Conservation (phyloP, 1,140 invertebrate species). For the Argopecten irradians region DNA sequence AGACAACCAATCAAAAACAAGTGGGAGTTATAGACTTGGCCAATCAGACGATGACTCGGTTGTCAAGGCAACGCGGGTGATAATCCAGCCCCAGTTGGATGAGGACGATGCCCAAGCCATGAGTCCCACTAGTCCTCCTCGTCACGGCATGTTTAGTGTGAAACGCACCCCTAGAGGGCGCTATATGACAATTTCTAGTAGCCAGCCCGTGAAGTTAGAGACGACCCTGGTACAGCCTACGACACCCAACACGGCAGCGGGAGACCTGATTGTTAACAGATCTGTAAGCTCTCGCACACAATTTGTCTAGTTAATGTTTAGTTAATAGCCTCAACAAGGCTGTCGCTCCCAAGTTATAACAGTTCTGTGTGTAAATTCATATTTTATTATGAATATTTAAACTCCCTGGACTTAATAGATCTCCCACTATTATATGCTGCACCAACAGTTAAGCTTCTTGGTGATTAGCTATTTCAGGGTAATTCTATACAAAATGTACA, state of each 20-base stretch:
- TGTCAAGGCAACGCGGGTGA: slow-evolving; percentile 50
- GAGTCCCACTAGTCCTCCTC: slow-evolving; percentile 18
- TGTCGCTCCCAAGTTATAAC: too few species aligned
- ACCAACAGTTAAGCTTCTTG: too few species aligned
- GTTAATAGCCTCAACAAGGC: too few species aligned
- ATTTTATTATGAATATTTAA: too few species aligned
- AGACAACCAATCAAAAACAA: slow-evolving; percentile 13
- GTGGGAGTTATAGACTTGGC: slow-evolving; percentile 12
- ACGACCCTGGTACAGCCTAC: slow-evolving; percentile 50
- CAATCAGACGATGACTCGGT: slow-evolving; percentile 35
- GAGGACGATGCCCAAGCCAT: not conserved
- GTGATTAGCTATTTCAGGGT: too few species aligned
- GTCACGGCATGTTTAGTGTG: slow-evolving; percentile 54
- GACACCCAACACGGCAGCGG: slow-evolving; percentile 62
- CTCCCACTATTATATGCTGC: too few species aligned
- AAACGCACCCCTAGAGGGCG: slow-evolving; percentile 78
- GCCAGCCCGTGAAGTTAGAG: slow-evolving; percentile 77
- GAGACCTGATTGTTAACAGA: slow-evolving; percentile 65
- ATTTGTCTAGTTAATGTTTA: not conserved
- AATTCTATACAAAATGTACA: too few species aligned
- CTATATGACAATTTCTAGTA: slow-evolving; percentile 91
- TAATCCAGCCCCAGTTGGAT: slow-evolving; percentile 43
- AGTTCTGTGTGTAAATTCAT: too few species aligned
- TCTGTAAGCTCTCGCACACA: slow-evolving; percentile 53
- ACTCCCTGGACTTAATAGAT: too few species aligned